Percentiles rank a stretch among this genome's conserved stretches.
Evolutionary conservation across 2,797 vertebrate species (phyloP).

Genomic region (Phoxinus dragarum): DNA sequence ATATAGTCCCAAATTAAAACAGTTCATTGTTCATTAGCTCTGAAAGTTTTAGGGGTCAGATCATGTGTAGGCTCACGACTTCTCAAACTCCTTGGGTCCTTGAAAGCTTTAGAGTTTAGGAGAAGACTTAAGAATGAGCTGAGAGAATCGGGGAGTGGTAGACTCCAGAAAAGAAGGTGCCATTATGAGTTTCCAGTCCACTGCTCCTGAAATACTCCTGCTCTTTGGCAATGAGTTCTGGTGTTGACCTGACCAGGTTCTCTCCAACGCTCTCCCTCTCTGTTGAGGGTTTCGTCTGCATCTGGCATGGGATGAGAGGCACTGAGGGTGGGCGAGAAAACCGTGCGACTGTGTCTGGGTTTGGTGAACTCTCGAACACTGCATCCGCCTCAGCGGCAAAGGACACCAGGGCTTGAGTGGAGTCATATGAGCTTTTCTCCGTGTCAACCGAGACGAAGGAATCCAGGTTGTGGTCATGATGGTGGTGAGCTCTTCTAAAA

Average conservation of each 20-base stretch:
- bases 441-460: constrained; percentile 80
- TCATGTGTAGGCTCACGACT: constrained; percentile 19
- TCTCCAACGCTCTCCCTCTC: constrained; percentile 69
- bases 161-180: constrained; percentile 66
- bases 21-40: constrained; percentile 40
- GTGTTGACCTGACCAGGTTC: constrained; percentile 72
- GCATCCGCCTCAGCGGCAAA: constrained; percentile 79
- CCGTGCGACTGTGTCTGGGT: constrained; percentile 71
- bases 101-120: constrained; percentile 24
- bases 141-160: constrained; percentile 74
- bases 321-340: constrained; percentile 76
- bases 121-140: constrained; percentile 75
- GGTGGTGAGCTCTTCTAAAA: constrained; percentile 76
- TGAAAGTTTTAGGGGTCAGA: constrained; percentile 8
- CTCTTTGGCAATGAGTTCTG: constrained; percentile 68
- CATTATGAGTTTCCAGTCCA: constrained; percentile 64
- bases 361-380: constrained; percentile 69
- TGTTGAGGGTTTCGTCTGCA: constrained; percentile 70
- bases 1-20: constrained; percentile 1
- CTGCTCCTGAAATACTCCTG: constrained; percentile 75
- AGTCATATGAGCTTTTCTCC: constrained; percentile 92
- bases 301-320: constrained; percentile 82
- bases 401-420: constrained; percentile 87
- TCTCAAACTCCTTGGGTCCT: constrained; percentile 28
- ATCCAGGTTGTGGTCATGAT: constrained; percentile 72